Conservation (phyloP, 1,140 invertebrate species). For the Elymnias hypermnestra region DNA sequence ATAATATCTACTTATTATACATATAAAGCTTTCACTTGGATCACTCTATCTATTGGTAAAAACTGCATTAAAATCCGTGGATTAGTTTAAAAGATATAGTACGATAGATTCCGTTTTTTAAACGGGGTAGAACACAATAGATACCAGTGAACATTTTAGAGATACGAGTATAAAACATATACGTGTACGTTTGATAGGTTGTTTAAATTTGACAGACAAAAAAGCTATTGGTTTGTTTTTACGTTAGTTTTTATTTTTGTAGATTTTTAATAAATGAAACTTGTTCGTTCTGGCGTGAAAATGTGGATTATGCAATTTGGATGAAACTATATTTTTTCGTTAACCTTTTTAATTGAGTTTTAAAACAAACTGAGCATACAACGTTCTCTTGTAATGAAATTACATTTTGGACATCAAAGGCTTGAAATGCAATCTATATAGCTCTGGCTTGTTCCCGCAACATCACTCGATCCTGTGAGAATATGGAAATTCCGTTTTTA, state of each 20-base stretch:
- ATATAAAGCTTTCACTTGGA: too few species aligned
- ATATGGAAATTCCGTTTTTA: too few species aligned
- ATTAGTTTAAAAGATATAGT: too few species aligned
- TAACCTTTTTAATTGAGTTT: slow-evolving; percentile 5
- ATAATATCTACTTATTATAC: too few species aligned
- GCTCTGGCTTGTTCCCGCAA: not conserved
- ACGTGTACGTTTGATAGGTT: slow-evolving; percentile 17
- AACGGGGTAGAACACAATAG: too few species aligned
- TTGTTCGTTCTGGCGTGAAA: slow-evolving; percentile 1
- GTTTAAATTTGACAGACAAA: slow-evolving; percentile 14
- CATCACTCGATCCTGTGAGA: too few species aligned
- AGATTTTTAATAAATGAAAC: not conserved
- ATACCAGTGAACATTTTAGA: too few species aligned
- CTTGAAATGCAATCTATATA: not conserved
- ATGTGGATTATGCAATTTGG: slow-evolving; percentile 1
- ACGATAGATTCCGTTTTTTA: too few species aligned
- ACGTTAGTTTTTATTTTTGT: not conserved
- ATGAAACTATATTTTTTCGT: not conserved
- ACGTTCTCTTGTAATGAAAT: not conserved
- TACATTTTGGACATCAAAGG: not conserved
- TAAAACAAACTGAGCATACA: not conserved
- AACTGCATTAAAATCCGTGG: too few species aligned
- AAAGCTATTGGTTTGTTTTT: slow-evolving; percentile 17
- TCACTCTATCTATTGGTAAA: too few species aligned
- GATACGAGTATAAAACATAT: too few species aligned